Evolutionary conservation across 2,888 invertebrate species (phyloP).

Genomic region (Trissonchulus sp.): DNA sequence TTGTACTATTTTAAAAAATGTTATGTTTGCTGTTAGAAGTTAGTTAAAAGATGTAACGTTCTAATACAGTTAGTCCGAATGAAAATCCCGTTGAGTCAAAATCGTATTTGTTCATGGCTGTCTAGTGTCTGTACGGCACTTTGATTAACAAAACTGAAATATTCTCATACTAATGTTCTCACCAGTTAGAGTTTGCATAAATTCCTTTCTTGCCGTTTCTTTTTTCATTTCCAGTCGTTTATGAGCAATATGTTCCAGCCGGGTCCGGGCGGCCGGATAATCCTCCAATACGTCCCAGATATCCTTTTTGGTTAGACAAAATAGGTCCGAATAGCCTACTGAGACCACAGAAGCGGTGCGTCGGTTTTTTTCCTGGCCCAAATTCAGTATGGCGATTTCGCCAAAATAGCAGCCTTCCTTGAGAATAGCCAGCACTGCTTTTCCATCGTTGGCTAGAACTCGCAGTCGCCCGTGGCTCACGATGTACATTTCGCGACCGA

Average conservation of each 20-base stretch:
- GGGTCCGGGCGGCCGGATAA: slow-evolving; percentile 62
- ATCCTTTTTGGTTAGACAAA: slow-evolving; percentile 96
- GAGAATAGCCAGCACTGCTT: slow-evolving; percentile 89
- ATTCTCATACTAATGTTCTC: no score
- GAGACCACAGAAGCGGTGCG: slow-evolving; percentile 95
- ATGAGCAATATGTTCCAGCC: slow-evolving; percentile 92
- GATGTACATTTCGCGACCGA: slow-evolving; percentile 99
- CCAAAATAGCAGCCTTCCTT: slow-evolving; percentile 99
- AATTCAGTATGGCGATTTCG: slow-evolving; percentile 98
- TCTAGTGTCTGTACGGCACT: no score
- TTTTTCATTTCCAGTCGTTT: slow-evolving; percentile 79
- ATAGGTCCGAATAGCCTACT: slow-evolving; percentile 96
- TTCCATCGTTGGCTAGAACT: slow-evolving; percentile 89
- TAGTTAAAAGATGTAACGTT: no score
- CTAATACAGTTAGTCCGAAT: no score
- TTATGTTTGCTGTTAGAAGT: no score
- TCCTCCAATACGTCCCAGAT: slow-evolving; percentile 95
- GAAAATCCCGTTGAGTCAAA: no score
- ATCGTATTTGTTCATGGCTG: no score
- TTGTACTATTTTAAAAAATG: no score
- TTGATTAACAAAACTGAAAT: no score
- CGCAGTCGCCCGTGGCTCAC: slow-evolving; percentile 76
- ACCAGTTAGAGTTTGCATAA: no score
- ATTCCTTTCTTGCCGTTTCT: neutral
- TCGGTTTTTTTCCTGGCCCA: slow-evolving; percentile 98